These are phyloP conservation scores for Buathra laborator DNA, from an alignment of 2,888 invertebrate genomes.

Conservation along the genomic window DNA sequence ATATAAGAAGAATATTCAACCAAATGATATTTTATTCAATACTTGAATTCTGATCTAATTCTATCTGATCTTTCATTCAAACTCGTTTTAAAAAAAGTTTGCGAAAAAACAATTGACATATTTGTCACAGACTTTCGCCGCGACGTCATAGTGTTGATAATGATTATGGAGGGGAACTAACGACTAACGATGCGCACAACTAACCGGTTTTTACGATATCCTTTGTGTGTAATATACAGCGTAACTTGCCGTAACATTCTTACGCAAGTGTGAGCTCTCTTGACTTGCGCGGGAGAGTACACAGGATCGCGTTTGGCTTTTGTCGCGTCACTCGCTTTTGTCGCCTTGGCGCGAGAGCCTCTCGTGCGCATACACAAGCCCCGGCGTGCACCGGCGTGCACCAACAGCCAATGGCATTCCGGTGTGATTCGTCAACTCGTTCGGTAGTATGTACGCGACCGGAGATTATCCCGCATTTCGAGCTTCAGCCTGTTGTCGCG, in stretches of 20 bases:
- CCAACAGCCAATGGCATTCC: conserved; percentile 83
- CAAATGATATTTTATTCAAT: too few relatives aligned
- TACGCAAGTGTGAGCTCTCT: conserved; percentile 78
- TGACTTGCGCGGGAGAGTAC: conserved; percentile 6
- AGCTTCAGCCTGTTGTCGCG: too few relatives aligned
- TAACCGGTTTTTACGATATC: conserved; percentile 7
- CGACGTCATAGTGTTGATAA: conserved; percentile 42
- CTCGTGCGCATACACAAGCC: conserved; percentile 58
- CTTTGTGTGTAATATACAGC: conserved; percentile 17
- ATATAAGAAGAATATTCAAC: too few relatives aligned
- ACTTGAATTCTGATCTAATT: too few relatives aligned
- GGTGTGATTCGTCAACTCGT: conserved; percentile 83
- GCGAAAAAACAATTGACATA: conserved; percentile 3
- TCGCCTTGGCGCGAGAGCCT: conserved; percentile 14
- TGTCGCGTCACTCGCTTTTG: conserved; percentile 57
- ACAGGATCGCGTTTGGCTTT: conserved; percentile 64
- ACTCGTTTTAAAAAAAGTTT: background rate
- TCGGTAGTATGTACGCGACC: conserved; percentile 72
- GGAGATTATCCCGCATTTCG: too few relatives aligned
- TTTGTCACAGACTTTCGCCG: conserved; percentile 41
- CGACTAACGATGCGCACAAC: conserved; percentile 7
- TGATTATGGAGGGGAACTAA: conserved; percentile 41
- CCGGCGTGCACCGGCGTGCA: conserved; percentile 72
- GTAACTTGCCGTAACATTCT: conserved; percentile 75
- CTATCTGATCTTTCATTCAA: too few relatives aligned